Base-by-base conservation (phyloP, 2,888 invertebrate genomes). In the Agriopis aurantiaria region DNA sequence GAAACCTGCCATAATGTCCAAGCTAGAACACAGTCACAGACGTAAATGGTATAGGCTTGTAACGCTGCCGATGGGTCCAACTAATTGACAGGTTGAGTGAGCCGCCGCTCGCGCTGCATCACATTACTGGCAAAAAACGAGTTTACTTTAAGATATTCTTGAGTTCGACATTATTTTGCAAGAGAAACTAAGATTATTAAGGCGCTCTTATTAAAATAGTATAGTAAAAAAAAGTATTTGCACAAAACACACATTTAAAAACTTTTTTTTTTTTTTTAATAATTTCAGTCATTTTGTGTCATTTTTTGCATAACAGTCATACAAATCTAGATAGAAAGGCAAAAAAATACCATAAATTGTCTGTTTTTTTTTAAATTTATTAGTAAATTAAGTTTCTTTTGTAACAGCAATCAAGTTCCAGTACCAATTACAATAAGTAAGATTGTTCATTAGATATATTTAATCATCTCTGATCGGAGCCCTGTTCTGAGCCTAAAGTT, bases 81-180 rank as follows among this genome's bases (percentile, higher is more conserved):
- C 12, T 64, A 64, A 65, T 65, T 65, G 65, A 65, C 65, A 65
- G 49, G n/a, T 58, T 41, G 65, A 65, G 65, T 65, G 57, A 65
- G 33, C 61, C 51, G n/a, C 49, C 33, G 40, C 57, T 65, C 43
- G 49, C 43, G 43, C 12, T 8, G n/a, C 10, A 6, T 8, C 46
- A 23, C 58, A 8, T 11, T 65, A 17, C 40, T 49, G 57, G 11
- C 43, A 23, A 43, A n/a, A 33, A 17, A 12, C 33, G 45, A 49
- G 46, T 56, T 48, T 65, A 43, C 43, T 45, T 43, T 51, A 14
- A 40, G 6, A 12, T 53, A 23, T 23, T 40, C 12, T 6, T 5
- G 33, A 33, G 33, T 33, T 33, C 2, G 33, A 33, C 33, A 33
- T 33, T 33, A 1, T 33, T 5, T 33, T 33, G 33, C 33, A 5